A percentile compares a stretch with the other conserved stretches of the same genome.
These are phyloP conservation scores for Hippocampus barbouri DNA, from an alignment of 2,113 vertebrate species.

Conservation along the genomic window DNA sequence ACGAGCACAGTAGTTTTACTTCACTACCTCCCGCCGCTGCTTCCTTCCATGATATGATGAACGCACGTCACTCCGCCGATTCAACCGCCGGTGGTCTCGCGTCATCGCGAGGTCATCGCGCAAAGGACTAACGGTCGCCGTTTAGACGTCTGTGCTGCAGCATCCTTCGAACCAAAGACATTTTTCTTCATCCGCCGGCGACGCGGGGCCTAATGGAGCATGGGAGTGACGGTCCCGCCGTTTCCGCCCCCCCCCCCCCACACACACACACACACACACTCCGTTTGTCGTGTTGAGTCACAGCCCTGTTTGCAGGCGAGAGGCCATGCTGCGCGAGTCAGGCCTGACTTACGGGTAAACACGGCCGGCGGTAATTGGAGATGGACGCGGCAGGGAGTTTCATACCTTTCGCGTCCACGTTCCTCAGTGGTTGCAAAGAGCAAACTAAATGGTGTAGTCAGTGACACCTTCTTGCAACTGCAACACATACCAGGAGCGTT, in stretches of 20 bases:
- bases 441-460: neutral
- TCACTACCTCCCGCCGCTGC: neutral
- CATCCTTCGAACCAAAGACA: constrained; percentile 45
- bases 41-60: constrained; percentile 20
- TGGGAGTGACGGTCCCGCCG: constrained; percentile 59
- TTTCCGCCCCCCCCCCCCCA: neutral
- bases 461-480: neutral
- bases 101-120: constrained; percentile 31
- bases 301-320: constrained; percentile 45
- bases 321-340: constrained; percentile 47
- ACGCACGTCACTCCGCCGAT: constrained; percentile 28
- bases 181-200: constrained; percentile 66
- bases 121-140: constrained; percentile 37
- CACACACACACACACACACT: too few relatives aligned
- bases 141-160: constrained; percentile 49
- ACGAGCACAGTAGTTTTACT: neutral
- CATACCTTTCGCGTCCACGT: neutral
- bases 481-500: constrained; percentile 13
- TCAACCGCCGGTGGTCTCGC: constrained; percentile 3
- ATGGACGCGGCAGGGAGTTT: constrained; percentile 43
- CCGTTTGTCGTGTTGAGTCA: constrained; percentile 55
- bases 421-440: too few relatives aligned
- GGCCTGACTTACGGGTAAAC: constrained; percentile 56
- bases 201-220: constrained; percentile 61
- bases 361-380: constrained; percentile 63